Percentiles rank a stretch among this genome's conserved stretches.
Conservation (phyloP, 2,797 vertebrate genomes). For the Presbytis comata region DNA sequence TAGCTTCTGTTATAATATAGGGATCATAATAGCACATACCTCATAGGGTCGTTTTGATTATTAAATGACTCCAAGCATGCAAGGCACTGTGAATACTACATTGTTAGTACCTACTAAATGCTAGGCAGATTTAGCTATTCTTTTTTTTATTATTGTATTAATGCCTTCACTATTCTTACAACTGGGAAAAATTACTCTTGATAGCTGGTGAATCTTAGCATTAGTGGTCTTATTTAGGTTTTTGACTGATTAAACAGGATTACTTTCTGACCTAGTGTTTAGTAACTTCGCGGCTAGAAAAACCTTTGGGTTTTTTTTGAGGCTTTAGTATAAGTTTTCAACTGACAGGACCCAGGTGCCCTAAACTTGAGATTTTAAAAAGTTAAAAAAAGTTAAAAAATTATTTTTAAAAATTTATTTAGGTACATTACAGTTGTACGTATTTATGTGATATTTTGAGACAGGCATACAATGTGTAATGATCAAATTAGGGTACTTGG, state of each 20-base stretch:
- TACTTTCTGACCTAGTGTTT: slow-evolving; percentile 7
- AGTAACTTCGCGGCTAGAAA: neutral
- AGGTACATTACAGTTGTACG: neutral
- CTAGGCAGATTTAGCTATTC: neutral
- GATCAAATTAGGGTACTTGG: neutral
- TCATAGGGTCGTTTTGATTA: neutral
- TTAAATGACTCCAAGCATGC: neutral
- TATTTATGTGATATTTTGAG: neutral
- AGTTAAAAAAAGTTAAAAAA: neutral
- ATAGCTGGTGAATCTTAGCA: neutral
- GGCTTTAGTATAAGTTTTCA: neutral
- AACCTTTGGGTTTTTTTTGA: neutral
- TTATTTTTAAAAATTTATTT: neutral
- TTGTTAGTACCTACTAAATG: neutral
- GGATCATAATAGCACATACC: neutral
- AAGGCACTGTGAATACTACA: neutral
- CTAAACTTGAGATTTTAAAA: neutral
- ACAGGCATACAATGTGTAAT: neutral
- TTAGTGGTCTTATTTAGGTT: slow-evolving; percentile 34
- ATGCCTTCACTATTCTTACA: neutral
- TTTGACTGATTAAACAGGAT: neutral
- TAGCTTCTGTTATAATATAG: neutral
- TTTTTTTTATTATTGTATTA: neutral
- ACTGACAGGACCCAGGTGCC: neutral
- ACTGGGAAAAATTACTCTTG: slow-evolving; percentile 1